Conservation (phyloP, 2,888 invertebrate genomes). For the Drosophila anomalipes region DNA sequence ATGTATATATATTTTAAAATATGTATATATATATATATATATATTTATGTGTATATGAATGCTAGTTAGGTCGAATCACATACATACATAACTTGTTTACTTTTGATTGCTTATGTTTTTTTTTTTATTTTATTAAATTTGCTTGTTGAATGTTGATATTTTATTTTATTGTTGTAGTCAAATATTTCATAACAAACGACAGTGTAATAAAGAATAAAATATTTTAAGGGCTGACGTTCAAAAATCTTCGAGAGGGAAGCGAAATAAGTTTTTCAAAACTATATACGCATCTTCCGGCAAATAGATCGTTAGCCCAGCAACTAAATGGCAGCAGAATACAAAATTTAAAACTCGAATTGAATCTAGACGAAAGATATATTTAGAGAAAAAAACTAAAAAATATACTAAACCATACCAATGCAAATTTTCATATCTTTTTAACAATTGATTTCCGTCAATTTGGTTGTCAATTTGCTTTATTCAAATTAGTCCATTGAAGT, state of each 20-base stretch:
- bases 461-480: slow-evolving; percentile 63
- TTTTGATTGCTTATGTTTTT: slow-evolving; percentile 32
- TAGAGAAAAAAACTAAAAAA: slow-evolving; percentile 25
- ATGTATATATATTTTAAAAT: too few species aligned
- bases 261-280: neutral
- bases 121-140: slow-evolving; percentile 31
- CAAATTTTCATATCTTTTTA: slow-evolving; percentile 58
- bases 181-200: slow-evolving; percentile 36
- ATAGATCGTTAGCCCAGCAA: neutral
- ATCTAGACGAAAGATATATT: slow-evolving; percentile 62
- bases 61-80: slow-evolving; percentile 54
- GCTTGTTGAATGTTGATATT: slow-evolving; percentile 44
- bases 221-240: slow-evolving; percentile 19
- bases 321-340: slow-evolving; percentile 31
- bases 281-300: slow-evolving; percentile 2
- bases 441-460: slow-evolving; percentile 69
- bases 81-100: slow-evolving; percentile 32
- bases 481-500: slow-evolving; percentile 31
- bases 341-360: slow-evolving; percentile 65
- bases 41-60: slow-evolving; percentile 17
- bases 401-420: slow-evolving; percentile 30
- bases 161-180: slow-evolving; percentile 51
- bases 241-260: neutral
- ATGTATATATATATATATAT: slow-evolving; percentile 2
- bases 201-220: slow-evolving; percentile 28